These are phyloP conservation scores for Pemphredon lugubris DNA, from an alignment of 2,888 invertebrate species.

Conservation along the genomic window DNA sequence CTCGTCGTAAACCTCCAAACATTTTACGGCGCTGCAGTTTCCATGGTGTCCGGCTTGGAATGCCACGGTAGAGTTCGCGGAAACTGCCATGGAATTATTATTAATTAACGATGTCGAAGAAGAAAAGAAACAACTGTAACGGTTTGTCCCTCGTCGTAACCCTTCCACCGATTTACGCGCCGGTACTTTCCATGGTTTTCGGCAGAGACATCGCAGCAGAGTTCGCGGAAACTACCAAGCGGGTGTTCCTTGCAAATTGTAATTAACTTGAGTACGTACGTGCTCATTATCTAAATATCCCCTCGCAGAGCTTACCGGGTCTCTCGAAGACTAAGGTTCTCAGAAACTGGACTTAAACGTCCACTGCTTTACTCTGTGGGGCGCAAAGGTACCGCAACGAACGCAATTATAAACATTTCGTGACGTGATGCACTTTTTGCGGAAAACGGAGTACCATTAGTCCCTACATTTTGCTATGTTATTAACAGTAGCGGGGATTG, in stretches of 20 bases:
- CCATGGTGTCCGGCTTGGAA: neutral
- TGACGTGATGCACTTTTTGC: constrained; percentile 32
- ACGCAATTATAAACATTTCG: constrained; percentile 50
- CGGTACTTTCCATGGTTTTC: neutral
- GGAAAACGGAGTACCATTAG: neutral
- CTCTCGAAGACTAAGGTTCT: constrained; percentile 44
- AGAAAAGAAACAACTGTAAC: no score
- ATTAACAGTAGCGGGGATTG: no score
- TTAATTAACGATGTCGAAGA: no score
- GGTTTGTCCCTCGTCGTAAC: no score
- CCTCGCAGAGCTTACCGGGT: constrained; percentile 40
- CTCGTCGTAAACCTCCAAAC: neutral
- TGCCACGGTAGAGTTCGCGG: no score
- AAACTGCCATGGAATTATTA: no score
- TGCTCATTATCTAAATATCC: constrained; percentile 52
- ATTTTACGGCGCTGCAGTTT: neutral
- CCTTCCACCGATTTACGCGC: neutral
- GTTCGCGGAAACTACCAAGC: constrained; percentile 23
- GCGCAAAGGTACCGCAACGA: constrained; percentile 31
- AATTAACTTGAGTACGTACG: constrained; percentile 47
- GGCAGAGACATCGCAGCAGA: constrained; percentile 13
- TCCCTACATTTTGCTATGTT: neutral
- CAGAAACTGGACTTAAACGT: constrained; percentile 41
- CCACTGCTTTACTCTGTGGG: constrained; percentile 29
- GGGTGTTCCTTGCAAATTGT: constrained; percentile 38